A percentile compares a stretch with the other conserved stretches of the same genome.
Evolutionary conservation across 2,113 vertebrate species (phyloP).

Genomic region (Corythornis vintsioides): DNA sequence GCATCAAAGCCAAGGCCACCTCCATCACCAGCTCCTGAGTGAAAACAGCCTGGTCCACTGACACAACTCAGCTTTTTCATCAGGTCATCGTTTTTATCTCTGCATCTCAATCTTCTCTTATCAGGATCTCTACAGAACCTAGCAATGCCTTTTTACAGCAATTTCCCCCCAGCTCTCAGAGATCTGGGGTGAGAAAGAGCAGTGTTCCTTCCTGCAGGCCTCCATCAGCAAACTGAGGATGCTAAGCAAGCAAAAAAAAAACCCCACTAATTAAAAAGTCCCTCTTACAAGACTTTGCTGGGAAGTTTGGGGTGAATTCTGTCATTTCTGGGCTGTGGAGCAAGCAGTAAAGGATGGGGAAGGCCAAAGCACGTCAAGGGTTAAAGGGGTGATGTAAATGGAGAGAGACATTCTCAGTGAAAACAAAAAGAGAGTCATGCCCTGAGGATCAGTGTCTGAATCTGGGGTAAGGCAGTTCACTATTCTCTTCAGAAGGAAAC

Average conservation of each 20-base stretch:
- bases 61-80: background rate
- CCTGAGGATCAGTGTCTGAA: conserved; percentile 54
- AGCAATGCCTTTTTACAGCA: background rate
- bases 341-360: background rate
- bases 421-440: conserved; percentile 67
- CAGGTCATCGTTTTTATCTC: background rate
- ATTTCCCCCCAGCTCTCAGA: too few relatives aligned
- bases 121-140: background rate
- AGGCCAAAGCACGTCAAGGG: background rate
- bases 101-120: background rate
- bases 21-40: background rate
- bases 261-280: background rate
- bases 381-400: conserved; percentile 65
- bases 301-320: background rate
- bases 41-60: background rate
- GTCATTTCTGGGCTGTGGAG: background rate
- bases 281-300: background rate
- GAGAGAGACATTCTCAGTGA: conserved; percentile 58
- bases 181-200: background rate
- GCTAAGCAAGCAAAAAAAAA: background rate
- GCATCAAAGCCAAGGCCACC: conserved; percentile 25
- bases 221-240: background rate
- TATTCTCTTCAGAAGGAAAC: conserved; percentile 44
- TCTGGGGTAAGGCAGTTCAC: conserved; percentile 8
- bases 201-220: background rate